These are phyloP conservation scores for Lepisosteus oculatus DNA, from an alignment of 2,113 vertebrate genomes.

Conservation along the genomic window DNA sequence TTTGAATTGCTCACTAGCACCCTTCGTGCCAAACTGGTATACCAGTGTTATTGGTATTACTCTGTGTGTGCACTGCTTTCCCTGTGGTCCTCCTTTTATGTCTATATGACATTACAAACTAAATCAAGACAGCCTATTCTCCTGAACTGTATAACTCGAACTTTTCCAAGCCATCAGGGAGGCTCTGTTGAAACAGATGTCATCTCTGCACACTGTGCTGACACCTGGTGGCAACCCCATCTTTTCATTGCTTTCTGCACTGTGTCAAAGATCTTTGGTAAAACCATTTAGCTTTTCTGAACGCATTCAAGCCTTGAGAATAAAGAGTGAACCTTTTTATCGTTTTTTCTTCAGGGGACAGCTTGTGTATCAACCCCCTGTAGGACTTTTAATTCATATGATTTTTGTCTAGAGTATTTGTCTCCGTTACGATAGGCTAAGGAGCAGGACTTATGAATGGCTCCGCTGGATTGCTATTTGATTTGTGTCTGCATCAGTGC, in stretches of 20 bases:
- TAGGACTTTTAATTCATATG: slow-evolving; percentile 1
- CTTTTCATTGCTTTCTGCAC: neutral
- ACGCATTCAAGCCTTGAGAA: neutral
- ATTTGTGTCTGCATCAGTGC: neutral
- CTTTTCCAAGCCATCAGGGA: neutral
- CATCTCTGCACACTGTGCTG: neutral
- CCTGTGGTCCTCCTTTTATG: too few relatives aligned
- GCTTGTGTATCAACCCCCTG: slow-evolving; percentile 1
- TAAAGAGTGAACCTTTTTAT: slow-evolving; percentile 7
- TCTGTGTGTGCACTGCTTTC: too few relatives aligned
- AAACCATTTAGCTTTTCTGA: neutral
- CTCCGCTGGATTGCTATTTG: slow-evolving; percentile 8
- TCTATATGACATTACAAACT: too few relatives aligned
- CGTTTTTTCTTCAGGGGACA: neutral
- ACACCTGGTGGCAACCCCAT: slow-evolving; percentile 13
- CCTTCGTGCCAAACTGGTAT: too few relatives aligned
- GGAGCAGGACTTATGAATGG: neutral
- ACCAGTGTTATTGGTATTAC: too few relatives aligned
- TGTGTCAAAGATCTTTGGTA: neutral
- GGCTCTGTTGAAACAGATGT: neutral
- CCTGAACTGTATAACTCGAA: neutral
- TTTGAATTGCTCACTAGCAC: too few relatives aligned
- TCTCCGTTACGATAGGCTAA: slow-evolving; percentile 1
- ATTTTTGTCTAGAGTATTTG: slow-evolving; percentile 6
- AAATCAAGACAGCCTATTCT: too few relatives aligned